Evolutionary conservation across 2,113 vertebrate genomes (phyloP).

Genomic region (Chloroceryle aenea): DNA sequence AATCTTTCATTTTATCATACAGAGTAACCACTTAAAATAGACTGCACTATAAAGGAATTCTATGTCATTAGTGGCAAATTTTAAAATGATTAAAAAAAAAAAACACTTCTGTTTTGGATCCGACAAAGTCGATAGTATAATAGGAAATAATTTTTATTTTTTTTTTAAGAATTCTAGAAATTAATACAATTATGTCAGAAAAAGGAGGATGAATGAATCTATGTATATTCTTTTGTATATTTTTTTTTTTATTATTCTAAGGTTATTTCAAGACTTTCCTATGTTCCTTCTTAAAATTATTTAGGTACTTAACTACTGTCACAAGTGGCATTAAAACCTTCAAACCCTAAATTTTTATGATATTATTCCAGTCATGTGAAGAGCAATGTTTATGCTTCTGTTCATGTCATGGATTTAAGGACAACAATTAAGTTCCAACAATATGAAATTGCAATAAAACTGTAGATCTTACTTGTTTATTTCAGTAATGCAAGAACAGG

Average conservation of each 20-base stretch:
- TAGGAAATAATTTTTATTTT: not conserved
- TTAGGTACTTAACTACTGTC: not conserved
- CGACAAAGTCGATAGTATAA: not conserved
- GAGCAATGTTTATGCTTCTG: not conserved
- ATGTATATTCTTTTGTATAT: not conserved
- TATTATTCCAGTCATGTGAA: not conserved
- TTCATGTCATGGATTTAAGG: not conserved
- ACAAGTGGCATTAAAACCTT: not conserved
- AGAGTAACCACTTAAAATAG: not conserved
- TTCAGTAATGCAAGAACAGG: not conserved
- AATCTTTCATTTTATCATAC: not conserved
- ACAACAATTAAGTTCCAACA: not conserved
- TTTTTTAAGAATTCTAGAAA: not conserved
- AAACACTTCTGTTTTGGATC: accelerated
- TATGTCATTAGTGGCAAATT: not conserved
- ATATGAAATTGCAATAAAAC: not conserved
- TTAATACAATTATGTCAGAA: not conserved
- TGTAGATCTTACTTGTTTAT: not conserved
- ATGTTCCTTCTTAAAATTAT: not conserved
- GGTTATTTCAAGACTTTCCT: not conserved
- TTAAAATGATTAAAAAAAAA: not conserved
- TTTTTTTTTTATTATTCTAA: not conserved
- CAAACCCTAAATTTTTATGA: not conserved
- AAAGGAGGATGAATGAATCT: not conserved
- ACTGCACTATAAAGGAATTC: not conserved